Percentiles rank a stretch among this genome's conserved stretches.
These are phyloP conservation scores for Hydropsyche betteni DNA, from an alignment of 2,888 invertebrate species.

Conservation along the genomic window DNA sequence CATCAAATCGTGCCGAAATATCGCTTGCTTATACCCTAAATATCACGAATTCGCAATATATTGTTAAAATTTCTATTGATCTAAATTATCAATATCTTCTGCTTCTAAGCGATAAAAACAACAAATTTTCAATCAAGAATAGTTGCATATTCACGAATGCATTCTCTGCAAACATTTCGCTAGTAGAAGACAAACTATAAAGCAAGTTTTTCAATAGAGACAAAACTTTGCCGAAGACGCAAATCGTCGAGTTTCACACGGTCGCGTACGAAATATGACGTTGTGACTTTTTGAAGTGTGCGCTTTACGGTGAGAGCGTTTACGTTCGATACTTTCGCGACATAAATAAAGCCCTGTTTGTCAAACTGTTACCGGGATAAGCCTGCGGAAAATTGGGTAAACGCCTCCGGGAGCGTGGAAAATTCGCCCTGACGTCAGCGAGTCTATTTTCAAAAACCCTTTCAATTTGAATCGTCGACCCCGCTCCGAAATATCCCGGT, in stretches of 20 bases:
- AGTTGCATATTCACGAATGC: too few relatives aligned
- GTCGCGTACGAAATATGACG: conserved; percentile 6
- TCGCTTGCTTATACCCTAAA: too few relatives aligned
- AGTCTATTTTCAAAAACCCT: conserved; percentile 33
- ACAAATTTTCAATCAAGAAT: too few relatives aligned
- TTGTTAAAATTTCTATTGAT: too few relatives aligned
- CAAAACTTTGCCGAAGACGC: background rate
- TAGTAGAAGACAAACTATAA: too few relatives aligned
- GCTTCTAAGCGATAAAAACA: too few relatives aligned
- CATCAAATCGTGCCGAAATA: too few relatives aligned
- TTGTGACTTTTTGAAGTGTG: background rate
- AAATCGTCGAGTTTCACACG: background rate
- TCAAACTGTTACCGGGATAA: conserved; percentile 30
- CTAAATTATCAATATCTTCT: too few relatives aligned
- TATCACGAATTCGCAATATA: too few relatives aligned
- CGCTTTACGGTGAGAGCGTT: background rate
- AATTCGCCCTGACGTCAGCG: conserved; percentile 32
- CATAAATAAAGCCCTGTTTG: conserved; percentile 29
- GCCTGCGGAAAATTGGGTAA: conserved; percentile 29
- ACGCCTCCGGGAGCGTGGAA: conserved; percentile 31
- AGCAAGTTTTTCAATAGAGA: too few relatives aligned
- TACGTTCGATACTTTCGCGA: background rate
- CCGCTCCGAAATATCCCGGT: background rate
- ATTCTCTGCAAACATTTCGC: too few relatives aligned
- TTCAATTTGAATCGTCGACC: conserved; percentile 25